phyloP scores from a whole-genome alignment of 2,113 vertebrate genomes.

The Casuarius casuarius region DNA sequence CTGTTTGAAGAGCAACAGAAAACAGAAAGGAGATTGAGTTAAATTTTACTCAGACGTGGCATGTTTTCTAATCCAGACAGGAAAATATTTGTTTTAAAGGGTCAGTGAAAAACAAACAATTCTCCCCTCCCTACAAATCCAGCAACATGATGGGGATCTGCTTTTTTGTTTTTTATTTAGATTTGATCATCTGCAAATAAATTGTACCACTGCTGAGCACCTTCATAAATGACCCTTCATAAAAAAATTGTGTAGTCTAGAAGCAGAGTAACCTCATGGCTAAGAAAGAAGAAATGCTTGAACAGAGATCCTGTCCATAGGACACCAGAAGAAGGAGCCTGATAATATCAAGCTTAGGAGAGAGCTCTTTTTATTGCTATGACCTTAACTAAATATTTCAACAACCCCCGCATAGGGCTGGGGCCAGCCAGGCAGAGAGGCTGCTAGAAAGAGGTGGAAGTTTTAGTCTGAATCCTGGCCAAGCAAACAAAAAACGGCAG shows the following conservation, averaged over 20 bases:
- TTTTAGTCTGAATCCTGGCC: not conserved
- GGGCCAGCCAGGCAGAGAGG: not conserved
- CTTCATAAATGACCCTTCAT: not conserved
- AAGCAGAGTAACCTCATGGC: not conserved
- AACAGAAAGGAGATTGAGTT: slow-evolving; percentile 41
- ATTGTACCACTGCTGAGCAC: not conserved
- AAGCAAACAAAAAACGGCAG: not conserved
- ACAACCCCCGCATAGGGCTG: not conserved
- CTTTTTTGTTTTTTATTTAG: not conserved
- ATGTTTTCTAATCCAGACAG: slow-evolving; percentile 39
- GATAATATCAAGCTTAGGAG: not conserved
- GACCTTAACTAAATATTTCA: not conserved
- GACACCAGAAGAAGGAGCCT: not conserved
- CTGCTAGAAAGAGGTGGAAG: not conserved
- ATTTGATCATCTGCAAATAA: not conserved
- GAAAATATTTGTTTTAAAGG: slow-evolving; percentile 55
- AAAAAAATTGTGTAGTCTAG: not conserved
- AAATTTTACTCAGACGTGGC: slow-evolving; percentile 29
- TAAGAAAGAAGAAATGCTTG: not conserved
- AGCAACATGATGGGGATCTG: not conserved
- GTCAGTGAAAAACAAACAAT: slow-evolving; percentile 17
- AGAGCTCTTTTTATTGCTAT: not conserved
- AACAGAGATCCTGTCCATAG: not conserved
- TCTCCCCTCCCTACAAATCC: not conserved
- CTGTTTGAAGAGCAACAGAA: slow-evolving; percentile 60